Conservation (phyloP, 92 coral and sea anemone genomes). For the Scolanthus callimorphus region DNA sequence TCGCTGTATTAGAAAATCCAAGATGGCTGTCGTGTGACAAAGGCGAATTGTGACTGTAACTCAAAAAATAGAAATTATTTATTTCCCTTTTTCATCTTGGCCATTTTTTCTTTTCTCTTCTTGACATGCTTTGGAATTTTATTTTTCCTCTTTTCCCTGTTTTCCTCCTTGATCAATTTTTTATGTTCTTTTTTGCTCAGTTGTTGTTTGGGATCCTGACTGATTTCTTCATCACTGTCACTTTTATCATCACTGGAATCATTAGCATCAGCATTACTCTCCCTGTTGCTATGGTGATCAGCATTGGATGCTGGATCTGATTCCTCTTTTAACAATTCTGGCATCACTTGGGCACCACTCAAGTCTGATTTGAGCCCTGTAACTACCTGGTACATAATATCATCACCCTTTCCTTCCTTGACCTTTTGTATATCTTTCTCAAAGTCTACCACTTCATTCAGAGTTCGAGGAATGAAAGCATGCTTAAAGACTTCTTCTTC, state of each 20-base stretch:
- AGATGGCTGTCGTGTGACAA: too few relatives aligned
- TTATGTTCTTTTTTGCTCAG: constrained; percentile 85
- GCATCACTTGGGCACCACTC: constrained; percentile 74
- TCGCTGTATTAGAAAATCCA: too few relatives aligned
- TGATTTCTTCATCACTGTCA: constrained; percentile 52
- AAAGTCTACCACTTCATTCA: constrained; percentile 86
- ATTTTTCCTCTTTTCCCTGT: constrained; percentile 81
- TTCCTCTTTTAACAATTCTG: constrained; percentile 49
- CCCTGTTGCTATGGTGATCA: not conserved
- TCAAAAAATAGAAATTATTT: constrained; percentile 8
- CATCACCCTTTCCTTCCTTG: constrained; percentile 63
- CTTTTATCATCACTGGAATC: constrained; percentile 6
- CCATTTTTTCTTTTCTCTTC: constrained; percentile 86
- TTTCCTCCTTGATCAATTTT: constrained; percentile 89
- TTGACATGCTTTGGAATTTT: constrained; percentile 95
- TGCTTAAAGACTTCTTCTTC: constrained; percentile 92
- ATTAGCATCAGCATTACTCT: not conserved
- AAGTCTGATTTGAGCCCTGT: constrained; percentile 91
- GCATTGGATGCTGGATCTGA: not conserved
- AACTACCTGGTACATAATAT: constrained; percentile 80
- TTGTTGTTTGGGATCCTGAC: constrained; percentile 25
- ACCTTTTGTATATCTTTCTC: constrained; percentile 79
- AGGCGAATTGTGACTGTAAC: too few relatives aligned
- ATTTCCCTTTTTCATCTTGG: constrained; percentile 85
- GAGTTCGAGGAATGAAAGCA: constrained; percentile 91